These are phyloP conservation scores for Halichoeres trimaculatus DNA, from an alignment of 2,113 vertebrate species.

Conservation along the genomic window DNA sequence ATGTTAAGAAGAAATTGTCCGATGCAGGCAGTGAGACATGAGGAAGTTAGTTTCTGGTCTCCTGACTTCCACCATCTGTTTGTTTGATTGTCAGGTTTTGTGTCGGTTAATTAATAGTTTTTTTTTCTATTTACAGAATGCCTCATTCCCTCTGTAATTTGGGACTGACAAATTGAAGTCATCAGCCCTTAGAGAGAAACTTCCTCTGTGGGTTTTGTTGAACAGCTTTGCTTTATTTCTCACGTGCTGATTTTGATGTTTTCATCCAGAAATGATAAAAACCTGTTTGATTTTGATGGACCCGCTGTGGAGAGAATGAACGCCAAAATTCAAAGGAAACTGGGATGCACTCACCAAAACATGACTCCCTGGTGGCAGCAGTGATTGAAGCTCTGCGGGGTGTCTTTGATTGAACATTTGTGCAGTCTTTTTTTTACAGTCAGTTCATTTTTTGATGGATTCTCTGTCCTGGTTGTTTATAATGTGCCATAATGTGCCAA, in stretches of 20 bases:
- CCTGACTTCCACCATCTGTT: slow-evolving; percentile 17
- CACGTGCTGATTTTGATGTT: neutral
- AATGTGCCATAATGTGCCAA: neutral
- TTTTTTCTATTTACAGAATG: slow-evolving; percentile 5
- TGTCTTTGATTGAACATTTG: neutral
- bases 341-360: neutral
- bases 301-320: neutral
- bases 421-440: neutral
- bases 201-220: neutral
- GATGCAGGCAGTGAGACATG: neutral
- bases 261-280: neutral
- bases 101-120: slow-evolving; percentile 4
- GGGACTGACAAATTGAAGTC: neutral
- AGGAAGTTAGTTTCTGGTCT: neutral
- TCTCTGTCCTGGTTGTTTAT: neutral
- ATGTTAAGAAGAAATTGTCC: neutral
- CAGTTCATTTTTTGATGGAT: neutral
- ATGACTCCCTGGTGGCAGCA: neutral
- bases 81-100: slow-evolving; percentile 4
- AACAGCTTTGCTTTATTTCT: slow-evolving; percentile 25
- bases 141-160: slow-evolving; percentile 11
- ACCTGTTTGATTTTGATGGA: neutral
- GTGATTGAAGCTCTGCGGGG: neutral
- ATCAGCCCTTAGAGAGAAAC: neutral
- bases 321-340: neutral